Conservation (phyloP, 2,113 vertebrate genomes). For the Panthera leo region DNA sequence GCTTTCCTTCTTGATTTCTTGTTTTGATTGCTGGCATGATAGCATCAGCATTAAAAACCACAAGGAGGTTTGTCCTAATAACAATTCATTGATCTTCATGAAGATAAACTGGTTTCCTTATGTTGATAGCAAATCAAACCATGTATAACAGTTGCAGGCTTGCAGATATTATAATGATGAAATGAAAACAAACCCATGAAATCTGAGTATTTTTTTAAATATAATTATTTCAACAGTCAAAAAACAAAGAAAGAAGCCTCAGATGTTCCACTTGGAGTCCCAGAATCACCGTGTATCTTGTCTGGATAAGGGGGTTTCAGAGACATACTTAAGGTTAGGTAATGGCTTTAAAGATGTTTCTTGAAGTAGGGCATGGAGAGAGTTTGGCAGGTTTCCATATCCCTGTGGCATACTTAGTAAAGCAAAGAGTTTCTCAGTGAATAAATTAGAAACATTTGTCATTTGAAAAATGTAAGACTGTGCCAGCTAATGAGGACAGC, state of each 20-base stretch:
- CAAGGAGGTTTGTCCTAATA: not conserved
- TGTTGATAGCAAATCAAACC: not conserved
- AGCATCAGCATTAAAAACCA: not conserved
- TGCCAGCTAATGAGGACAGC: constrained; percentile 39
- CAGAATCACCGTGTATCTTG: not conserved
- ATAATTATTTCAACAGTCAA: not conserved
- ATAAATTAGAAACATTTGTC: constrained; percentile 62
- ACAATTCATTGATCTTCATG: not conserved
- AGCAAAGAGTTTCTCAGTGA: constrained; percentile 46
- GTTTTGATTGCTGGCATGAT: not conserved
- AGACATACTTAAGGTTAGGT: not conserved
- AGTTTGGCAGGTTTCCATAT: constrained; percentile 61
- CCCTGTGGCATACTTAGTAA: constrained; percentile 55
- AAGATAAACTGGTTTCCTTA: not conserved
- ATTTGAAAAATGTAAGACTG: constrained; percentile 45
- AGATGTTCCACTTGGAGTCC: not conserved
- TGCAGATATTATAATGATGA: constrained; percentile 9
- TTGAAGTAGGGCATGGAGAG: constrained; percentile 49
- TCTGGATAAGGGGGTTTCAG: not conserved
- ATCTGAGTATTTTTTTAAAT: constrained; percentile 33
- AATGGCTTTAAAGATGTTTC: constrained; percentile 53
- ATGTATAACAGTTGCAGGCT: not conserved
- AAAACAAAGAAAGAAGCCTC: not conserved
- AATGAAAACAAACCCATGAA: constrained; percentile 14
- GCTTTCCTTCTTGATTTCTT: not conserved